Conservation (phyloP, 2,113 vertebrate species). For the Xiphophorus couchianus region DNA sequence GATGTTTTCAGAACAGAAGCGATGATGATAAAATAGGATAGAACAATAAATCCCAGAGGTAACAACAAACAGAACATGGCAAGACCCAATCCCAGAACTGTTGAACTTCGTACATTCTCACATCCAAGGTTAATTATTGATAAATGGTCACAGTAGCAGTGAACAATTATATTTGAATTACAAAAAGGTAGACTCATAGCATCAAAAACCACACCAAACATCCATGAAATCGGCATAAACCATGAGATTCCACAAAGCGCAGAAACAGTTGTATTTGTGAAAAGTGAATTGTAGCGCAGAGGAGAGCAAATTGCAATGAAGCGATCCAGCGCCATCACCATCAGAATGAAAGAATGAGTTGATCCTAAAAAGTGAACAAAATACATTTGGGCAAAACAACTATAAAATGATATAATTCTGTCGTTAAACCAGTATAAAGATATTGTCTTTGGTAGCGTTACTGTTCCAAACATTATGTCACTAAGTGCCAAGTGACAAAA, state of each 20-base stretch:
- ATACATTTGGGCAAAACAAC: constrained; percentile 70
- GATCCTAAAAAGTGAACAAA: constrained; percentile 66
- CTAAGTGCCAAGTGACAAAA: constrained; percentile 68
- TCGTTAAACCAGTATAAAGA: constrained; percentile 59
- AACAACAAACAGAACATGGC: constrained; percentile 63
- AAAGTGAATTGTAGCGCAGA: constrained; percentile 52
- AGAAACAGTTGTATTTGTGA: constrained; percentile 50
- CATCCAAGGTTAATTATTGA: constrained; percentile 53
- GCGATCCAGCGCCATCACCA: constrained; percentile 73
- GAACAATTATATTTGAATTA: constrained; percentile 60
- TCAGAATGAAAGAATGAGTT: constrained; percentile 61
- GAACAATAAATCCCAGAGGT: constrained; percentile 63
- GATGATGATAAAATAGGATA: constrained; percentile 68
- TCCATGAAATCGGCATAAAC: constrained; percentile 30
- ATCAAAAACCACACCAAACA: constrained; percentile 32
- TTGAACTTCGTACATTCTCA: constrained; percentile 5
- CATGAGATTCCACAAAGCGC: constrained; percentile 59
- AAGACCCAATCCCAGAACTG: background rate
- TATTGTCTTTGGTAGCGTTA: constrained; percentile 62
- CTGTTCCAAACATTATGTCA: constrained; percentile 62
- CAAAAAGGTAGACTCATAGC: constrained; percentile 54
- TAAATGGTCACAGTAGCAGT: constrained; percentile 69
- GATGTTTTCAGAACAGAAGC: constrained; percentile 49
- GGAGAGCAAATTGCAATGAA: constrained; percentile 65
- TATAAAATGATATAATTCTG: constrained; percentile 46